Base-by-base conservation (phyloP, 2,888 invertebrate species). In the Chironomus tentans region DNA sequence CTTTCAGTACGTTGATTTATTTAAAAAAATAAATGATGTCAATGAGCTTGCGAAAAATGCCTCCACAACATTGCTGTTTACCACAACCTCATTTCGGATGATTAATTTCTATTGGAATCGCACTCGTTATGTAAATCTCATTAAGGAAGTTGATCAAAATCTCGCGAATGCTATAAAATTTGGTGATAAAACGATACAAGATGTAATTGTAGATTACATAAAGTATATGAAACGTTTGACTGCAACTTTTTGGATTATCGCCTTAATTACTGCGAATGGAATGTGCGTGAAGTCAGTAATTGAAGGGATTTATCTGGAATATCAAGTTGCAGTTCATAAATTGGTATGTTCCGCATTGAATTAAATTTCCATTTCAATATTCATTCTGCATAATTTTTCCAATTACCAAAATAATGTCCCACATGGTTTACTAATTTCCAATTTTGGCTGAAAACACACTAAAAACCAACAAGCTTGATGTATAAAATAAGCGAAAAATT, bases 31-130 rank as follows among this genome's bases (percentile, higher is more conserved):
- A 47, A 69, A 70, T 22, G 68, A 77, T 61, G 68, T 77, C 13
- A 68, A 77, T 61, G 76, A 68, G 47, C 72, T 77, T 65, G 70
- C 72, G 24, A 38, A 47, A 48, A 77, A 77, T 65, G 76, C 77
- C 46, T 65, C 77, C 7, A 77, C 76, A 18, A 77, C 77, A 48
- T 65, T 77, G 69, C 61, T 77, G 4, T 77, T 77, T 56, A 38
- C 61, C 12, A 77, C 77, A 10, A 76, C 72, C 1, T n/a, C 68
- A n/a, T 69, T 72, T 65, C 76, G 77, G 10, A 68, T 77, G 68
- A 47, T 68, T 13, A 48, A 77, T 28, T 77, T 77, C 62, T 77
- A 77, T 72, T 21, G 28, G 21, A 76, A 77, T 50, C 77, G 76
- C 10, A 46, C 21, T 7, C 61, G 65, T 3, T 76, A 68, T 56